Percentiles rank a stretch among this genome's conserved stretches.
Conservation (phyloP, 1,140 invertebrate genomes). For the Drosophila insularis region DNA sequence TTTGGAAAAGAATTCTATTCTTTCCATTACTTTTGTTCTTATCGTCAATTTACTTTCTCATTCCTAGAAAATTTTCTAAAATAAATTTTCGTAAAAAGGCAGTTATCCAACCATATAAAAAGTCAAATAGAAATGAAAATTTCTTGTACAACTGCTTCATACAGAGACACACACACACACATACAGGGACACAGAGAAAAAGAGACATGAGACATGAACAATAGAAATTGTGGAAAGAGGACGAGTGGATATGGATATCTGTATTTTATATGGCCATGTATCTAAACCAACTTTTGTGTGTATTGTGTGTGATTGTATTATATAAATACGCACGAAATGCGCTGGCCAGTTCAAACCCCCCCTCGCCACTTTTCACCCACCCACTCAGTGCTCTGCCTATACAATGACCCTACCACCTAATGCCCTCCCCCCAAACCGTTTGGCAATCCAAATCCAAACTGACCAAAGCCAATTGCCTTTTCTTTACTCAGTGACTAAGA, state of each 20-base stretch:
- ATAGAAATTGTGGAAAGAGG: background rate
- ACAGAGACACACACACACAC: background rate
- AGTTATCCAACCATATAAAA: conserved; percentile 10
- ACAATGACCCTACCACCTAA: background rate
- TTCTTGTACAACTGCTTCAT: background rate
- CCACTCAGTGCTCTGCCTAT: conserved; percentile 18
- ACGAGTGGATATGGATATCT: background rate
- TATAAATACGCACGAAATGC: conserved; percentile 53
- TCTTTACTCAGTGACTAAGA: conserved; percentile 68
- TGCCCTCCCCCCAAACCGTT: background rate
- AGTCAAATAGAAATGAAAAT: conserved; percentile 10
- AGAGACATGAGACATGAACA: conserved; percentile 1
- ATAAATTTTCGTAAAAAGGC: conserved; percentile 7
- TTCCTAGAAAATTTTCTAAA: background rate
- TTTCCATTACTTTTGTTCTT: background rate
- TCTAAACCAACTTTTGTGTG: conserved; percentile 12
- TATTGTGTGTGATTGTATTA: conserved; percentile 22
- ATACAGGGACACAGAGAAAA: background rate
- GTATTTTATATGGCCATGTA: conserved; percentile 30
- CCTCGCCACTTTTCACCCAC: conserved; percentile 29
- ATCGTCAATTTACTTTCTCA: background rate
- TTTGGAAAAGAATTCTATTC: background rate
- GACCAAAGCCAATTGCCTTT: conserved; percentile 73
- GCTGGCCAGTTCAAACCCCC: background rate
- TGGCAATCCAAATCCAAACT: conserved; percentile 23